Evolutionary conservation across 2,797 vertebrate genomes (phyloP).

Genomic region (Melanotaenia pygmaea): DNA sequence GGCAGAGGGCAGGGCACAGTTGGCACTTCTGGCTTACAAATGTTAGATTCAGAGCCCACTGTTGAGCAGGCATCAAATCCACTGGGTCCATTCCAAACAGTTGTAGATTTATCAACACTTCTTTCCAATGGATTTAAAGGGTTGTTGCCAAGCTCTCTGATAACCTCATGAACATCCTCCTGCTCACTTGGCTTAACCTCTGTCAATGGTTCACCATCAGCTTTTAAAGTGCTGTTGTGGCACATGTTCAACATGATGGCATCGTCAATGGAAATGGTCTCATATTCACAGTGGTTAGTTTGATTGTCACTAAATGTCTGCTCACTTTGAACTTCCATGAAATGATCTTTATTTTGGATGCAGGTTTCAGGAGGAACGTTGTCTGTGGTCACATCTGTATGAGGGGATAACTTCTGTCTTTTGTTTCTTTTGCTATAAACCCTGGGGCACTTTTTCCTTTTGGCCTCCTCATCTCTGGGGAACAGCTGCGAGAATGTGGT

Average conservation of each 20-base stretch:
- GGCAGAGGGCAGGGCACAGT: conserved; percentile 48
- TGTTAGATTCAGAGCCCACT: conserved; percentile 66
- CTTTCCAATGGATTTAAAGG: conserved; percentile 75
- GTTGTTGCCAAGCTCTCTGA: conserved; percentile 60
- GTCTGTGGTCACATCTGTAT: conserved; percentile 51
- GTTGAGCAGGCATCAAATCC: conserved; percentile 60
- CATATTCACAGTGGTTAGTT: conserved; percentile 84
- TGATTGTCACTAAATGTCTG: conserved; percentile 78
- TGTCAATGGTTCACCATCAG: conserved; percentile 56
- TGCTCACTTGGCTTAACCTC: conserved; percentile 51
- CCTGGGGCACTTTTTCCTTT: conserved; percentile 88
- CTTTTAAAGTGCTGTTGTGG: conserved; percentile 78
- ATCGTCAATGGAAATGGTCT: conserved; percentile 86
- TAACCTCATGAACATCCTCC: conserved; percentile 58
- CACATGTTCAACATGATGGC: conserved; percentile 89
- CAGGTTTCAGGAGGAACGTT: conserved; percentile 50
- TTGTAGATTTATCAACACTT: conserved; percentile 65
- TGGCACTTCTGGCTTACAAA: conserved; percentile 71
- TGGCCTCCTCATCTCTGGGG: conserved; percentile 86
- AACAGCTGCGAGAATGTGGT: conserved; percentile 91
- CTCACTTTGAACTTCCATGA: conserved; percentile 76
- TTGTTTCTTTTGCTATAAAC: conserved; percentile 92
- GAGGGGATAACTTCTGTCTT: conserved; percentile 75
- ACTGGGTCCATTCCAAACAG: conserved; percentile 78
- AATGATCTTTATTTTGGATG: conserved; percentile 68